These are phyloP conservation scores for Strix aluco DNA, from an alignment of 2,113 vertebrate genomes.

Conservation along the genomic window DNA sequence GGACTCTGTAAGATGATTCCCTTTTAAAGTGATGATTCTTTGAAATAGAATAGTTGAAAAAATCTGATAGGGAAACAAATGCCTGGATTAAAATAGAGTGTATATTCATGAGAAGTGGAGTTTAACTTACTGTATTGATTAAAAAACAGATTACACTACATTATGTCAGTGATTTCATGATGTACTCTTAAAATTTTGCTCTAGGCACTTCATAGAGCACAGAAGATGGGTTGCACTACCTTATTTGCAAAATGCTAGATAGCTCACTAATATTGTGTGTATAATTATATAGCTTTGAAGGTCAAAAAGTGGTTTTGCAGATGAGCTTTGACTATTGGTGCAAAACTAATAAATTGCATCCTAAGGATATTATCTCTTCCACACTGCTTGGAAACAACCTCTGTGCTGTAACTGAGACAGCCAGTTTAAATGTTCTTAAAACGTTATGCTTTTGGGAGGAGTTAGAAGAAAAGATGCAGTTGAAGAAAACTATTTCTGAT, in stretches of 20 bases:
- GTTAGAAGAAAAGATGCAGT: background rate
- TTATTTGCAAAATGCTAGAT: background rate
- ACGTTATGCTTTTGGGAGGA: background rate
- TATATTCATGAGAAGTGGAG: background rate
- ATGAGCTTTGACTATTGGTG: background rate
- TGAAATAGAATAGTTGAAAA: background rate
- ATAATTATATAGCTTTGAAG: background rate
- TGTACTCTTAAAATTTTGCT: background rate
- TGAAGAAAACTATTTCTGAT: background rate
- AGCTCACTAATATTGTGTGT: background rate
- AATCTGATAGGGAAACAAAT: background rate
- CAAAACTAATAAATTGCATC: background rate
- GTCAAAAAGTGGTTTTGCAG: background rate
- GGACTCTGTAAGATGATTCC: background rate
- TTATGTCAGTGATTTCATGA: background rate
- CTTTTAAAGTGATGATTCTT: background rate
- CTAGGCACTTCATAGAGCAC: background rate
- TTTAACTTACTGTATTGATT: background rate
- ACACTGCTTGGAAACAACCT: background rate
- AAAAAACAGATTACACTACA: background rate
- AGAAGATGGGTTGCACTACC: background rate
- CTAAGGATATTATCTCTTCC: background rate
- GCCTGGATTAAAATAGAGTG: background rate
- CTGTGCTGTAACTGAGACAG: background rate
- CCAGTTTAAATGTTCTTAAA: background rate